These are phyloP conservation scores for Synanthedon myopaeformis DNA, from an alignment of 2,888 invertebrate species.

Conservation along the genomic window DNA sequence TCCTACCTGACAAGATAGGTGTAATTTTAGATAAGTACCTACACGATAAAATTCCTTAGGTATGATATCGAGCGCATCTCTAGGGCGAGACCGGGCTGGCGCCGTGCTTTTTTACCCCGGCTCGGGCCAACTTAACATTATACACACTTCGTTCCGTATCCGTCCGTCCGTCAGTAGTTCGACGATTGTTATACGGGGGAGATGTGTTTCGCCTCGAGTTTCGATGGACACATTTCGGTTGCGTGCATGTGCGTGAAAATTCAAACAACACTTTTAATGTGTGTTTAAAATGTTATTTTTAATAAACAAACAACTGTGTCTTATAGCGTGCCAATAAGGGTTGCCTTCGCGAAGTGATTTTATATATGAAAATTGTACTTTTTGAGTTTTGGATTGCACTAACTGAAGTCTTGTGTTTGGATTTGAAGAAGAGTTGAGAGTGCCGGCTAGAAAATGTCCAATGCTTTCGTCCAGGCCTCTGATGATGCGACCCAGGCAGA, in stretches of 20 bases:
- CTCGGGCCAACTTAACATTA: constrained; percentile 39
- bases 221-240: constrained; percentile 6
- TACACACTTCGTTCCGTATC: constrained; percentile 19
- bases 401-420: constrained; percentile 19
- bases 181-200: constrained; percentile 25
- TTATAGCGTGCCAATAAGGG: constrained; percentile 38
- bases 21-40: background rate
- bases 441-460: constrained; percentile 45
- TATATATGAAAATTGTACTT: constrained; percentile 5
- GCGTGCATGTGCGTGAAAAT: constrained; percentile 20
- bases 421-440: constrained; percentile 12
- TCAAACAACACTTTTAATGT: constrained; percentile 10
- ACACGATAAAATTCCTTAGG: constrained; percentile 39
- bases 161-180: constrained; percentile 25
- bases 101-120: constrained; percentile 66
- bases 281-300: constrained; percentile 1
- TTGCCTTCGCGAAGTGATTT: constrained; percentile 25
- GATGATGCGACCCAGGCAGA: constrained; percentile 40
- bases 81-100: constrained; percentile 66
- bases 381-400: constrained; percentile 16
- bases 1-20: no score
- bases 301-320: constrained; percentile 29
- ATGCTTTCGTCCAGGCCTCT: constrained; percentile 30
- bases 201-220: constrained; percentile 19
- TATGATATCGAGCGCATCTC: constrained; percentile 44